Evolutionary conservation across 2,888 invertebrate species (phyloP).

Genomic region (Candidula unifasciata): DNA sequence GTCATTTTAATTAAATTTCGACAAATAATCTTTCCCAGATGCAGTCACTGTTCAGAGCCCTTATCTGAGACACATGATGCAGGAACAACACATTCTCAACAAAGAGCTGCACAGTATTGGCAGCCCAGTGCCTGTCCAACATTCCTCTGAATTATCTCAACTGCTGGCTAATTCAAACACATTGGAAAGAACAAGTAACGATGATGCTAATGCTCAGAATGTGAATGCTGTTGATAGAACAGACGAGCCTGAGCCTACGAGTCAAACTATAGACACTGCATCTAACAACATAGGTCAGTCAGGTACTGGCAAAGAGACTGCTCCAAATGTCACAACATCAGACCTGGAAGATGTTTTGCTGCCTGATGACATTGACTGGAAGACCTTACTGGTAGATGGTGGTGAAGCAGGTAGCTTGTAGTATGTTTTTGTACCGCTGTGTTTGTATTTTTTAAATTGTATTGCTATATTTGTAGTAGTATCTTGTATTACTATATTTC

Average conservation of each 20-base stretch:
- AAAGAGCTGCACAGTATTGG: neutral
- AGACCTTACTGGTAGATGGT: constrained; percentile 18
- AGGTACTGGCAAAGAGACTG: neutral
- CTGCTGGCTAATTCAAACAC: no score
- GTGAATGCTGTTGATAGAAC: neutral
- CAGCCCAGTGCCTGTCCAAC: neutral
- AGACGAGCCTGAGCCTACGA: neutral
- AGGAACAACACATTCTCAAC: constrained; percentile 64
- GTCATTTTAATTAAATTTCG: neutral
- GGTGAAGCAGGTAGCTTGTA: neutral
- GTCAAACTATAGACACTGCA: neutral
- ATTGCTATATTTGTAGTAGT: no score
- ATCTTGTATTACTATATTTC: no score
- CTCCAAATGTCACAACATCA: neutral
- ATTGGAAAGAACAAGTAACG: neutral
- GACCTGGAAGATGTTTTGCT: constrained; percentile 2
- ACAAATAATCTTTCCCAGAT: constrained; percentile 59
- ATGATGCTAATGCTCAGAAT: neutral
- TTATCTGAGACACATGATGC: constrained; percentile 73
- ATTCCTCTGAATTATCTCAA: constrained; percentile 6
- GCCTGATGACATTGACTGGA: constrained; percentile 40
- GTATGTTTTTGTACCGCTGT: neutral
- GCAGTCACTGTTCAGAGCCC: constrained; percentile 69
- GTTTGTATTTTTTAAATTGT: no score
- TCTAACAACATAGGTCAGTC: neutral